Percentiles rank a stretch among this genome's conserved stretches.
phyloP scores from a whole-genome alignment of 2,888 invertebrate species.

The Dicycla oo region DNA sequence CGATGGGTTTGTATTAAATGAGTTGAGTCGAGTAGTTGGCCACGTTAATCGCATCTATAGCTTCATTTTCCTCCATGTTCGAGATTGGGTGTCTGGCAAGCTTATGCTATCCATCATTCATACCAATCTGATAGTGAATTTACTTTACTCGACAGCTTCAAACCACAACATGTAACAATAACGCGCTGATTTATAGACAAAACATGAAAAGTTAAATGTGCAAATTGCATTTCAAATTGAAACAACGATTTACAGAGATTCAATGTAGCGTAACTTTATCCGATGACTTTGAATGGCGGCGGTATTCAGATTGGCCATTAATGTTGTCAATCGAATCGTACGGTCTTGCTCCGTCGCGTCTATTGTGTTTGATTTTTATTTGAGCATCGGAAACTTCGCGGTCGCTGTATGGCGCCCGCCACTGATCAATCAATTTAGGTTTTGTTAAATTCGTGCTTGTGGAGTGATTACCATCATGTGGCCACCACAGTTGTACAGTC shows the following conservation, averaged over 20 bases:
- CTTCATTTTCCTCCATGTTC: neutral
- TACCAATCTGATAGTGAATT: neutral
- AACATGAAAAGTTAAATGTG: slow-evolving; percentile 23
- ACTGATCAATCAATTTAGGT: slow-evolving; percentile 52
- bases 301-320: slow-evolving; percentile 62
- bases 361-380: slow-evolving; percentile 61
- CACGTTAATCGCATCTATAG: too few relatives aligned
- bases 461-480: neutral
- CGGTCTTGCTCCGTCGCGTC: slow-evolving; percentile 57
- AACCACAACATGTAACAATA: slow-evolving; percentile 8
- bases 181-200: slow-evolving; percentile 5
- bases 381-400: slow-evolving; percentile 44
- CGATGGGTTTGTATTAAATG: too few relatives aligned
- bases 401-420: slow-evolving; percentile 29
- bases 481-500: neutral
- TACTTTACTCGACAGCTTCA: neutral
- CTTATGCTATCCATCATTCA: slow-evolving; percentile 2
- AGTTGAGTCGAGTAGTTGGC: too few relatives aligned
- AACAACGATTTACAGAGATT: slow-evolving; percentile 47
- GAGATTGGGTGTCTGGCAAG: neutral
- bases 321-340: slow-evolving; percentile 59
- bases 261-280: slow-evolving; percentile 57
- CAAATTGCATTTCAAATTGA: slow-evolving; percentile 46
- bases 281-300: slow-evolving; percentile 56
- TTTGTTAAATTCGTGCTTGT: slow-evolving; percentile 17